Evolutionary conservation across 53 echinoderm and acorn worm species (phyloP).

Genomic region (Glandiceps talaboti): DNA sequence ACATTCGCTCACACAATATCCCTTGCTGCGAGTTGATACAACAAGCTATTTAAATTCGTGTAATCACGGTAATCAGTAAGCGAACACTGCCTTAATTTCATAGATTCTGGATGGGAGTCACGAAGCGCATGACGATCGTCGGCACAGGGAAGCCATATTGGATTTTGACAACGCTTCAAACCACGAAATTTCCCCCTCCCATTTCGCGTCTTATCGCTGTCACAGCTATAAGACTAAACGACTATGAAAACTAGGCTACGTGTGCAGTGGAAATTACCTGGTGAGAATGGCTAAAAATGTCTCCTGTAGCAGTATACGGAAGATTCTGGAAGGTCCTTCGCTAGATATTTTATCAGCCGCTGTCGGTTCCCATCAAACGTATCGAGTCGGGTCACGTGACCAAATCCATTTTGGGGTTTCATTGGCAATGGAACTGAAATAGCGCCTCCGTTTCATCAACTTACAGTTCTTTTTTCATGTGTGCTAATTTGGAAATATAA

Average conservation of each 20-base stretch:
- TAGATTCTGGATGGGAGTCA: not conserved
- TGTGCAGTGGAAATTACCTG: not conserved
- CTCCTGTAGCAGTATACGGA: not conserved
- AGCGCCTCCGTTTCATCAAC: not conserved
- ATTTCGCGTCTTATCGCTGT: not conserved
- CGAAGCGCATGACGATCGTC: not conserved
- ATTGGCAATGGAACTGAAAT: not conserved
- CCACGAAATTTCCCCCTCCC: not conserved
- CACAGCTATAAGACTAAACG: not conserved
- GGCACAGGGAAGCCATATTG: not conserved
- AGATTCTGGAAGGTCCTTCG: not conserved
- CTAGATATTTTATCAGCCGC: not conserved
- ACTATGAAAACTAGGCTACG: not conserved
- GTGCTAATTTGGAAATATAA: no score
- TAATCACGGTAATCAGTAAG: not conserved
- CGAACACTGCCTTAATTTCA: not conserved
- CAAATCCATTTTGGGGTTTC: not conserved
- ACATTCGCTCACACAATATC: not conserved
- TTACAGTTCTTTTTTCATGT: not conserved
- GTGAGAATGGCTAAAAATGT: not conserved
- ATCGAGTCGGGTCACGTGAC: not conserved
- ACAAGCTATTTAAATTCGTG: not conserved
- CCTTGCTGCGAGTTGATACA: not conserved
- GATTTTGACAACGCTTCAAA: not conserved
- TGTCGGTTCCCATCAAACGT: constrained; percentile 1